phyloP scores from a whole-genome alignment of 2,888 invertebrate genomes.

The Automeris io region DNA sequence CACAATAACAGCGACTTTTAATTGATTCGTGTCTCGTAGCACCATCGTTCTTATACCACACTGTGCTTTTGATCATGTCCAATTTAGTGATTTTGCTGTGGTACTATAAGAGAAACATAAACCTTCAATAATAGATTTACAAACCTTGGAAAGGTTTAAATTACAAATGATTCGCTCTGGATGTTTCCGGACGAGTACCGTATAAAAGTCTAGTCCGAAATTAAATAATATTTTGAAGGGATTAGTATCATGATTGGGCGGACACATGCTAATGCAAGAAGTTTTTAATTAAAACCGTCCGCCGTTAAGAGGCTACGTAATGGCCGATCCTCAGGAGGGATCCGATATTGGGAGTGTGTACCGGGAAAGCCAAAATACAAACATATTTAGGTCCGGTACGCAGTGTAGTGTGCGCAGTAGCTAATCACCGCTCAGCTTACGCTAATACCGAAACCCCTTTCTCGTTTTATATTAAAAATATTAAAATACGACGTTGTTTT shows the following conservation, averaged over 20 bases:
- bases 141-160: no score
- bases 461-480: conserved; percentile 35
- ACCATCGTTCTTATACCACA: no score
- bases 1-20: no score
- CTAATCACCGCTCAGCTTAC: conserved; percentile 61
- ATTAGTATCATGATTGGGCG: conserved; percentile 62
- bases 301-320: conserved; percentile 74
- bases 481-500: conserved; percentile 18
- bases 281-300: conserved; percentile 76
- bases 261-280: conserved; percentile 74
- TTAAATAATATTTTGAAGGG: conserved; percentile 70
- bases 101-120: no score
- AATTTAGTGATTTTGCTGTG: no score
- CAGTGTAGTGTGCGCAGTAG: conserved; percentile 50
- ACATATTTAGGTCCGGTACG: conserved; percentile 73
- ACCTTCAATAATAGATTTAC: no score
- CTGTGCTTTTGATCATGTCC: no score
- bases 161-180: no score
- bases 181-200: conserved; percentile 18
- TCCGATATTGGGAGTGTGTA: conserved; percentile 67
- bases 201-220: conserved; percentile 35
- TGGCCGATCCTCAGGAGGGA: conserved; percentile 70
- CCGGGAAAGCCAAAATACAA: conserved; percentile 67
- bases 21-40: no score
- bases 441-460: conserved; percentile 38